phyloP scores from a whole-genome alignment of 2,797 vertebrate genomes.

The Spondyliosoma cantharus region DNA sequence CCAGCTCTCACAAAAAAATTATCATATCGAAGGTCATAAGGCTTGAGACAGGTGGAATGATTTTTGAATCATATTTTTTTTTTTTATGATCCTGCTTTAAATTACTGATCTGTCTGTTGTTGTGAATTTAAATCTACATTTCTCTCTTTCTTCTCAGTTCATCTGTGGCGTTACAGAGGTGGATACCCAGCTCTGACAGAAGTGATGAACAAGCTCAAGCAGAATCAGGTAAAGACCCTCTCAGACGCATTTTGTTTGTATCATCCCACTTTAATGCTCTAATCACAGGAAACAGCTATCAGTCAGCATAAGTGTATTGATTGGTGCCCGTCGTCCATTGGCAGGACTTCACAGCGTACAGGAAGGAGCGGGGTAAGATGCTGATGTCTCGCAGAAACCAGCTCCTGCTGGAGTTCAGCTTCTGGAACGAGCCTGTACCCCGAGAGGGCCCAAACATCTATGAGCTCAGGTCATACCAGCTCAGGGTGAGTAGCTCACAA shows the following conservation, averaged over 20 bases:
- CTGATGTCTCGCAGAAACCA: slow-evolving; percentile 95
- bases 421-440: slow-evolving; percentile 95
- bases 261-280: background rate
- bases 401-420: slow-evolving; percentile 95
- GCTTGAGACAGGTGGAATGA: background rate
- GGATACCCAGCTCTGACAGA: slow-evolving; percentile 97
- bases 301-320: slow-evolving; percentile 4
- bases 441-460: slow-evolving; percentile 95
- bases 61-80: background rate
- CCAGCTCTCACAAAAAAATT: background rate
- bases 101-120: background rate
- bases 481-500: slow-evolving; percentile 88
- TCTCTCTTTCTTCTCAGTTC: slow-evolving; percentile 85
- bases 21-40: background rate
- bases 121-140: slow-evolving; percentile 32
- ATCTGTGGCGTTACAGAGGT: slow-evolving; percentile 96
- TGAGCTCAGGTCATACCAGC: slow-evolving; percentile 95
- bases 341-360: slow-evolving; percentile 93
- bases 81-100: slow-evolving; percentile 1
- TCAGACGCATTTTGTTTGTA: background rate
- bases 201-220: slow-evolving; percentile 95
- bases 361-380: slow-evolving; percentile 94
- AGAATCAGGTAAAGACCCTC: slow-evolving; percentile 88
- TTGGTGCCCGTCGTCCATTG: slow-evolving; percentile 25
- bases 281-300: background rate